Evolutionary conservation across 2,113 vertebrate genomes (phyloP).

Genomic region (Upupa epops): DNA sequence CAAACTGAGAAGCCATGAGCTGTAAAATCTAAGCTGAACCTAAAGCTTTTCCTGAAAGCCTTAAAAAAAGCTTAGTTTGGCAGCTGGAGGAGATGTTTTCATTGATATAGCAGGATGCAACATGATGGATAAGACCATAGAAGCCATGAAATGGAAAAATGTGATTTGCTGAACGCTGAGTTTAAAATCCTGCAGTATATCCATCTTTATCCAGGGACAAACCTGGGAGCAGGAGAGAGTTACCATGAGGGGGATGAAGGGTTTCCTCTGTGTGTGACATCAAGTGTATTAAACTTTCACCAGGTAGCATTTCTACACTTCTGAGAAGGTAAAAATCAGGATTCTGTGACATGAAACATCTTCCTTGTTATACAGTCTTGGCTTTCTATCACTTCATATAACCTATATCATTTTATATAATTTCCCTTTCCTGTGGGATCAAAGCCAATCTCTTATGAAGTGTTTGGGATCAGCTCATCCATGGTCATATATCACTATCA

Average conservation of each 20-base stretch:
- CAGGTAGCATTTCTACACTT: not conserved
- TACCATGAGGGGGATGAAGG: not conserved
- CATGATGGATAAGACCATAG: not conserved
- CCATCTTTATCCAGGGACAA: not conserved
- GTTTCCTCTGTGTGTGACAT: not conserved
- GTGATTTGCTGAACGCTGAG: not conserved
- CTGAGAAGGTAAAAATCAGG: not conserved
- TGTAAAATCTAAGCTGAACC: not conserved
- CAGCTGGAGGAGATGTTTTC: not conserved
- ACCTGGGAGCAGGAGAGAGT: not conserved
- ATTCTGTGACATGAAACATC: not conserved
- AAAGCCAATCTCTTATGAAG: not conserved
- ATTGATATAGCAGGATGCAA: not conserved
- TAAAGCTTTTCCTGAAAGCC: not conserved
- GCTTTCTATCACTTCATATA: not conserved
- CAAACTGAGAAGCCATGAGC: not conserved
- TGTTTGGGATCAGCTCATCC: not conserved
- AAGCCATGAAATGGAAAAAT: not conserved
- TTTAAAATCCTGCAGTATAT: not conserved
- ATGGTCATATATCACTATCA: not conserved
- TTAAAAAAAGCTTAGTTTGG: not conserved
- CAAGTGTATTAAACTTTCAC: not conserved
- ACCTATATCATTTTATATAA: not conserved
- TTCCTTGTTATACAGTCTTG: not conserved
- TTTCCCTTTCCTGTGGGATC: not conserved